A percentile compares a stretch with the other conserved stretches of the same genome.
Conservation (phyloP, 1,140 invertebrate species). For the Scaptomyza graminum region DNA sequence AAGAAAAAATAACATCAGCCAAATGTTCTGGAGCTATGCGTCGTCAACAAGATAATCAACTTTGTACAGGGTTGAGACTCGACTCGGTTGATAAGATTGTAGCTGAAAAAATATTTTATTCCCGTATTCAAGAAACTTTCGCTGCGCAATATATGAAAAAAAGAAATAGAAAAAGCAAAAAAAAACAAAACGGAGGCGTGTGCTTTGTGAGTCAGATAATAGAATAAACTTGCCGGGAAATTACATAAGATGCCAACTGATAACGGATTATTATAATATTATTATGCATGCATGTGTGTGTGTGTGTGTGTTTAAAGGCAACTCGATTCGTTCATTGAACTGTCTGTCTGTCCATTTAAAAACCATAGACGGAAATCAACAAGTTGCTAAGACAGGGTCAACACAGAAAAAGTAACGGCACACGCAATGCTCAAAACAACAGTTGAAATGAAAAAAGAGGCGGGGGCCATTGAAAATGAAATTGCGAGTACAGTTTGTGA, state of each 20-base stretch:
- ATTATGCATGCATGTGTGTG: not conserved
- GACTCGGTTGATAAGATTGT: constrained; percentile 51
- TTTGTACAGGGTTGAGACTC: constrained; percentile 3
- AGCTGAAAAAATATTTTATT: constrained; percentile 16
- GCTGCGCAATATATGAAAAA: constrained; percentile 46
- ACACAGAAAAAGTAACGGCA: not conserved
- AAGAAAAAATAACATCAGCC: constrained; percentile 28
- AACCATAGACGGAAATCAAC: constrained; percentile 19
- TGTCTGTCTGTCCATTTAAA: constrained; percentile 16
- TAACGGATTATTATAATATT: constrained; percentile 11
- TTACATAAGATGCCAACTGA: constrained; percentile 61
- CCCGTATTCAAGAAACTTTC: constrained; percentile 26
- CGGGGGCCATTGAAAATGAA: not conserved
- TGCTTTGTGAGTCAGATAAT: constrained; percentile 60
- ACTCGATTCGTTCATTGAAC: constrained; percentile 27
- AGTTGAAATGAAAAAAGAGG: not conserved
- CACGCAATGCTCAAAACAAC: constrained; percentile 7
- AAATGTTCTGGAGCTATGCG: constrained; percentile 57
- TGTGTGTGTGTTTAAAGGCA: constrained; percentile 9
- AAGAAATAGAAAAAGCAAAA: not conserved
- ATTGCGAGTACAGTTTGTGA: constrained; percentile 1
- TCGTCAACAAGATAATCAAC: constrained; percentile 9
- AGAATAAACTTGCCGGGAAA: constrained; percentile 17
- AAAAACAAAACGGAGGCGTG: constrained; percentile 56
- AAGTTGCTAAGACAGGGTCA: constrained; percentile 24